Conservation (phyloP, 2,888 invertebrate genomes). For the Andrena praecox region DNA sequence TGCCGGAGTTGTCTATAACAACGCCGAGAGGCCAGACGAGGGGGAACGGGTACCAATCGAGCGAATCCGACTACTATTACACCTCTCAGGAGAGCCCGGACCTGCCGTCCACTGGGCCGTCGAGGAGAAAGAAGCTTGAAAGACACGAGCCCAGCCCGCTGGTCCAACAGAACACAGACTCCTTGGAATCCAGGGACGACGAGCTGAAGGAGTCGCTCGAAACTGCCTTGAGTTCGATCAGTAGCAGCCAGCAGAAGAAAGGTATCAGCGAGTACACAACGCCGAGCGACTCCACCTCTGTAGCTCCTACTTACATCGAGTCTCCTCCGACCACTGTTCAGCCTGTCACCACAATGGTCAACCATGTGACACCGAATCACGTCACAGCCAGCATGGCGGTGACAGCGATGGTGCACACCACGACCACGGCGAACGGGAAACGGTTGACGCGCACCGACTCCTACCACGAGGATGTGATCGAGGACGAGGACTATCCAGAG, state of each 20-base stretch:
- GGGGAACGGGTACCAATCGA: conserved; percentile 80
- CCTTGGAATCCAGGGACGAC: conserved; percentile 86
- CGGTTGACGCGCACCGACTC: conserved; percentile 80
- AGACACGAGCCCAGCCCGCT: conserved; percentile 82
- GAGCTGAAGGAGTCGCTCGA: conserved; percentile 87
- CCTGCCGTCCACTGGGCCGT: conserved; percentile 71
- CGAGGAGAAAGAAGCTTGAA: conserved; percentile 79
- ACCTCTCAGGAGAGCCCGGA: conserved; percentile 77
- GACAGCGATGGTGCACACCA: conserved; percentile 84
- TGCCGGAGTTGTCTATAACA: conserved; percentile 80
- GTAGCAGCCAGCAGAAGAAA: conserved; percentile 81
- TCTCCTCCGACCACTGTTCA: conserved; percentile 75
- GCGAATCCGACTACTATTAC: conserved; percentile 79
- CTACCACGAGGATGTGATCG: conserved; percentile 79
- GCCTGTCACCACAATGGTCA: conserved; percentile 81
- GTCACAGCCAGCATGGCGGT: conserved; percentile 83
- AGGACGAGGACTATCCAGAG: conserved; percentile 78
- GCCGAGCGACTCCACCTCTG: conserved; percentile 74
- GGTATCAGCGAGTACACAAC: conserved; percentile 80
- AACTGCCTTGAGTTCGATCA: conserved; percentile 85
- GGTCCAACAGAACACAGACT: conserved; percentile 86
- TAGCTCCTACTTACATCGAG: conserved; percentile 74
- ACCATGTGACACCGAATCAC: conserved; percentile 77
- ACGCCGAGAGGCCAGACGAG: conserved; percentile 80
- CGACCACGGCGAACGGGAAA: conserved; percentile 84